Evolutionary conservation across 2,113 vertebrate species (phyloP), one percentile per base, ranked within the genome.

Genomic region (Notiomystis cincta): DNA sequence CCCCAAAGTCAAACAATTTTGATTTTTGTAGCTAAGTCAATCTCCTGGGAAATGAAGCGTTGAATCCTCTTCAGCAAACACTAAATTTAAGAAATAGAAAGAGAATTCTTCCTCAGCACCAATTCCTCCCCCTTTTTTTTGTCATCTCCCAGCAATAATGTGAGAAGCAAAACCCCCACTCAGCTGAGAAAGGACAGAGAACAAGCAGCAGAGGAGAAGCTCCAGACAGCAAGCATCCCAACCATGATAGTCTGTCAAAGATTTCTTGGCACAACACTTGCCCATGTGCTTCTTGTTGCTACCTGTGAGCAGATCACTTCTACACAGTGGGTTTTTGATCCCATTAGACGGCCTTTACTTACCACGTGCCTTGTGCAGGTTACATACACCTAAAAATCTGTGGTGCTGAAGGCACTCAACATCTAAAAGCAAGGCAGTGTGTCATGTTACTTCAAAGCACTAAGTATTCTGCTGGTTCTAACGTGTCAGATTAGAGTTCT

Each of bases 331-430:
- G 3, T 6, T 50, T 73, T 73, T 57, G 35, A n/a, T 35, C 31
- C 15, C 31, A n/a, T 53, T 37, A 61, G 40, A 78, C 69, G 25
- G 33, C 23, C 6, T 47, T 50, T 38, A 13, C 5, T 66, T 48
- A 71, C 15, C 2, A 19, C 0, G 1, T 51, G 17, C 37, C n/a
- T 75, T 31, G 2, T 38, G 14, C 4, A 10, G 16, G 11, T 42
- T 58, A 37, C 2, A n/a, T 2, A 57, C 0, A 2, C 17, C 25
- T 50, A 40, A 45, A 45, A 35, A 42, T 56, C 53, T 56, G 37
- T 60, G 18, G 10, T 51, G 23, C 30, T 12, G 16, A 47, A 79
- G 70, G 35, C 18, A 37, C 17, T 67, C 64, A 58, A 50, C 33
- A 31, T 33, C 23, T 48, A 44, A 67, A 60, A 58, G 27, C 45